Evolutionary conservation across 2,888 invertebrate genomes (phyloP), one percentile per base, ranked within the genome.

Genomic region (Ametastegia equiseti): DNA sequence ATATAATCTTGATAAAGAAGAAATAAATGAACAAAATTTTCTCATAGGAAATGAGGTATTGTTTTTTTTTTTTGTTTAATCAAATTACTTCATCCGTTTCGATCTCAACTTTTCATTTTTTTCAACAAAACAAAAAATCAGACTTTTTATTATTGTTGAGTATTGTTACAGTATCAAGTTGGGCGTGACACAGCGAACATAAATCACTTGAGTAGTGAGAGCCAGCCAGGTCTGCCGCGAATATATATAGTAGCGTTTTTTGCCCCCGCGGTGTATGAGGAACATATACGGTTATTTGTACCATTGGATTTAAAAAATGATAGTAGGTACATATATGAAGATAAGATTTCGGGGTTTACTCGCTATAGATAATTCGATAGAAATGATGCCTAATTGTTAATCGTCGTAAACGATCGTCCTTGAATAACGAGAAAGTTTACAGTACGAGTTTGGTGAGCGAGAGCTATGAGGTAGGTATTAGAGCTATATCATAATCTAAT

Each of bases 111-210:
- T n/a, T n/a, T n/a, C n/a, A n/a, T n/a, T n/a, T n/a, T n/a, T n/a
- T n/a, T n/a, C n/a, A n/a, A n/a, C n/a, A n/a, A n/a, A n/a, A n/a
- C n/a, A n/a, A n/a, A n/a, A n/a, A n/a, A n/a, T n/a, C n/a, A n/a
- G n/a, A n/a, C n/a, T n/a, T n/a, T n/a, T n/a, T n/a, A n/a, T n/a
- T n/a, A n/a, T n/a, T n/a, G n/a, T n/a, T n/a, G 89, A 89, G 88
- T 87, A 87, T 90, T 89, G 89, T 90, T 90, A 91, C 90, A 89
- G 88, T 89, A 91, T 90, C 89, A 90, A 90, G 89, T 90, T 89
- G 88, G 88, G 90, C 89, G 88, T 89, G 88, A 89, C 89, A 89
- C 87, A 88, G 89, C 87, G 85, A 84, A 88, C 88, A 89, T 91
- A 91, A 91, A 91, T 91, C 90, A 91, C 87, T 87, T 85, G 83